These are phyloP conservation scores for Pyrocephalus nanus DNA, from an alignment of 2,797 vertebrate genomes.

Conservation along the genomic window DNA sequence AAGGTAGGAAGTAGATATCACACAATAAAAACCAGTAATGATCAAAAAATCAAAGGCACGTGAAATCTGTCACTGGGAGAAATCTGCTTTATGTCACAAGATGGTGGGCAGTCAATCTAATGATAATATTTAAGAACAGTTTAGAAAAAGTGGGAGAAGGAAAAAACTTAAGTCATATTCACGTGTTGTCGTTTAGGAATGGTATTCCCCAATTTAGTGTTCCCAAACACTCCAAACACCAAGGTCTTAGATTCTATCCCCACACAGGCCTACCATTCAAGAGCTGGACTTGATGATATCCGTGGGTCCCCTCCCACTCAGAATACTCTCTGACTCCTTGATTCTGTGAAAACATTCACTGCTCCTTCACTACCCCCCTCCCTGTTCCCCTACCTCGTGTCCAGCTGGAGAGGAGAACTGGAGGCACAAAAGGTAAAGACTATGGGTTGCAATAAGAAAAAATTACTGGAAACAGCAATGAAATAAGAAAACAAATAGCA, in stretches of 20 bases:
- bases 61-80: neutral
- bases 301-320: rapidly evolving
- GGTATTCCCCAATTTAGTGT: neutral
- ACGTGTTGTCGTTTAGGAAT: neutral
- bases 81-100: neutral
- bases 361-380: neutral
- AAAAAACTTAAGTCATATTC: neutral
- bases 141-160: neutral
- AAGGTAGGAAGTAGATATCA: neutral
- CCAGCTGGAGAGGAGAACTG: neutral
- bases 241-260: neutral
- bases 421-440: neutral
- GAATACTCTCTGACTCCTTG: too few species aligned
- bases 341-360: rapidly evolving
- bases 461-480: neutral
- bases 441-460: neutral
- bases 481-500: neutral
- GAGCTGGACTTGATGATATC: neutral
- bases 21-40: neutral
- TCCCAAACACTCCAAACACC: neutral
- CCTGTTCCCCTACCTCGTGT: neutral
- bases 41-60: neutral
- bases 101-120: neutral
- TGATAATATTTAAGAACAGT: neutral
- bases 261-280: neutral